Conservation (phyloP, 2,113 vertebrate genomes). For the Scomber colias region DNA sequence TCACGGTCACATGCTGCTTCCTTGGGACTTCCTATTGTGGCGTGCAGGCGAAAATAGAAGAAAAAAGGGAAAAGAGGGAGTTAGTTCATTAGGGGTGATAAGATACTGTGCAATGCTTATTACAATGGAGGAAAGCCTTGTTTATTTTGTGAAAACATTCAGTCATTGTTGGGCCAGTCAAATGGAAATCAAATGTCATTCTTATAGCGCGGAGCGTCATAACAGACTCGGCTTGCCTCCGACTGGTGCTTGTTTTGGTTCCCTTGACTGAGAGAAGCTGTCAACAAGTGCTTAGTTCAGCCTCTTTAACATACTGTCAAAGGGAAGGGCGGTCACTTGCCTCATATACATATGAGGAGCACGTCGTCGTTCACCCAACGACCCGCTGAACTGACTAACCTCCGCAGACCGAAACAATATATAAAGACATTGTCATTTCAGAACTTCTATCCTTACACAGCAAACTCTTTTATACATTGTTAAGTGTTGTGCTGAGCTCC, state of each 20-base stretch:
- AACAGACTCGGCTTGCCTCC: constrained; percentile 64
- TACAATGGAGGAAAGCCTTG: constrained; percentile 68
- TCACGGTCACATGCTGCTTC: constrained; percentile 88
- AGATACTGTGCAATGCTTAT: constrained; percentile 49
- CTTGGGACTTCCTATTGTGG: constrained; percentile 88
- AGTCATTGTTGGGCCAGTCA: constrained; percentile 63
- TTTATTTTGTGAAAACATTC: constrained; percentile 62
- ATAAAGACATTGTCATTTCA: constrained; percentile 26
- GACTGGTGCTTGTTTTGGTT: constrained; percentile 75
- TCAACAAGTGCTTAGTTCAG: constrained; percentile 72
- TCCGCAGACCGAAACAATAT: constrained; percentile 15
- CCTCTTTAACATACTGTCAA: constrained; percentile 77
- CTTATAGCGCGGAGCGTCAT: constrained; percentile 56
- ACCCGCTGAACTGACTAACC: constrained; percentile 52
- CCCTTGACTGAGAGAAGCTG: constrained; percentile 69
- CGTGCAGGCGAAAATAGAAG: constrained; percentile 41
- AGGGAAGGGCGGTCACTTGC: constrained; percentile 63
- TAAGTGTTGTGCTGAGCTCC: constrained; percentile 53
- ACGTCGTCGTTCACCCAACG: constrained; percentile 49
- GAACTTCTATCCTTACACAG: constrained; percentile 17
- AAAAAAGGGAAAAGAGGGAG: constrained; percentile 63
- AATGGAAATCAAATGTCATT: constrained; percentile 73
- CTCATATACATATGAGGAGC: constrained; percentile 74
- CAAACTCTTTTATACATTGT: constrained; percentile 33
- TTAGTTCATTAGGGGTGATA: constrained; percentile 71